Evolutionary conservation across 1,140 invertebrate genomes (phyloP).

Genomic region (Zaprionus lachaisei): DNA sequence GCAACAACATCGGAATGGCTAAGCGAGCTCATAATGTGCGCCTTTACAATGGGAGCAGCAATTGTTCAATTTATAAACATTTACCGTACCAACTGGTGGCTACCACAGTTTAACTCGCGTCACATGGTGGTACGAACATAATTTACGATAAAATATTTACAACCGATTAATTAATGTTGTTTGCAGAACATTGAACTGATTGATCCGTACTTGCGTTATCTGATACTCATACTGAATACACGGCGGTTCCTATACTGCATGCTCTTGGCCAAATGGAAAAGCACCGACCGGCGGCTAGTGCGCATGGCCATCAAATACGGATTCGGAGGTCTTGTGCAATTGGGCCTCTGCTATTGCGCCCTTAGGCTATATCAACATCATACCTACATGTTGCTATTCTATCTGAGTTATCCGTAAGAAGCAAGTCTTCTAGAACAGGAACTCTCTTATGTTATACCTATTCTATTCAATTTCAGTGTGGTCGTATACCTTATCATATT

Average conservation of each 20-base stretch:
- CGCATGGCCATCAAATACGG: slow-evolving; percentile 60
- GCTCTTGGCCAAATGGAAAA: slow-evolving; percentile 61
- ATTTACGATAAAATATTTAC: neutral
- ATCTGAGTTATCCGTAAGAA: slow-evolving; percentile 94
- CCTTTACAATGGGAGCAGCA: slow-evolving; percentile 90
- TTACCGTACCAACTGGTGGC: slow-evolving; percentile 98
- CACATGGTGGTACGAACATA: slow-evolving; percentile 91
- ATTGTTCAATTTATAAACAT: slow-evolving; percentile 96
- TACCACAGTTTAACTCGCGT: slow-evolving; percentile 95
- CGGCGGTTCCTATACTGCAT: slow-evolving; percentile 90
- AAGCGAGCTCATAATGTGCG: slow-evolving; percentile 94
- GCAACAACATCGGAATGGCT: slow-evolving; percentile 92
- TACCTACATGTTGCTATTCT: slow-evolving; percentile 67
- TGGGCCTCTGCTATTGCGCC: slow-evolving; percentile 87
- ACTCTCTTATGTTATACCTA: neutral
- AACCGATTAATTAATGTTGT: neutral
- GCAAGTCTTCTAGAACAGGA: neutral
- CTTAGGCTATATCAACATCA: slow-evolving; percentile 62
- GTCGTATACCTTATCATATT: slow-evolving; percentile 94
- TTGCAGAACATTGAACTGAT: slow-evolving; percentile 98
- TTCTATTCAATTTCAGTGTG: slow-evolving; percentile 72
- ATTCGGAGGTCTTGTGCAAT: slow-evolving; percentile 59
- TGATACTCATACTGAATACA: slow-evolving; percentile 92
- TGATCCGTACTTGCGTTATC: slow-evolving; percentile 92
- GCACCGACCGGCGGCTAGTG: slow-evolving; percentile 28